These are phyloP conservation scores for Globia sparganii DNA, from an alignment of 2,888 invertebrate genomes.

Conservation along the genomic window DNA sequence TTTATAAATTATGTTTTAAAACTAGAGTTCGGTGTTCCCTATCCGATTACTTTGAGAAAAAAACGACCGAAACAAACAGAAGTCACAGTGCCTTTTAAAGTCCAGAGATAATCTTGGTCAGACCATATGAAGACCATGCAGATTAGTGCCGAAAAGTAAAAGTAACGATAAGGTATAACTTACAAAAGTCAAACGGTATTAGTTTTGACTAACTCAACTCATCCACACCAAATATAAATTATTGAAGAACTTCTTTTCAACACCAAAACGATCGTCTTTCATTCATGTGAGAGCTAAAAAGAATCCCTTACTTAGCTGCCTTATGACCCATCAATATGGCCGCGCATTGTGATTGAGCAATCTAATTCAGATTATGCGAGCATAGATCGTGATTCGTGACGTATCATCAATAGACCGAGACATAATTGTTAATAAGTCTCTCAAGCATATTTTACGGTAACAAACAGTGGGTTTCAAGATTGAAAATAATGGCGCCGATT, in stretches of 20 bases:
- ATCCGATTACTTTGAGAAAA: neutral
- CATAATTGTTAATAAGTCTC: slow-evolving; percentile 5
- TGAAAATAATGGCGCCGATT: no score
- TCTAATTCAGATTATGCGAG: slow-evolving; percentile 18
- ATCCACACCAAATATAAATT: neutral
- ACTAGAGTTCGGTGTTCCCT: neutral
- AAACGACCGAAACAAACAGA: neutral
- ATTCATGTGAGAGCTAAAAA: neutral
- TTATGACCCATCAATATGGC: neutral
- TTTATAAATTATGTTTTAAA: neutral
- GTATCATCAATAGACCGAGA: slow-evolving; percentile 15
- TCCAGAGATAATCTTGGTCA: neutral
- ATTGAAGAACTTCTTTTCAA: neutral
- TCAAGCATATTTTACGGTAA: neutral
- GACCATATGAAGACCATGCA: neutral
- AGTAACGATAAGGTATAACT: neutral
- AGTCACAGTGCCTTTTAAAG: neutral
- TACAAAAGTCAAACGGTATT: neutral
- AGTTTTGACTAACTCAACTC: neutral
- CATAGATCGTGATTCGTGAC: slow-evolving; percentile 22
- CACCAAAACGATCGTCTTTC: neutral
- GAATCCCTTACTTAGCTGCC: neutral
- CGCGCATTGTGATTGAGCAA: neutral
- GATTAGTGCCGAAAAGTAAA: neutral
- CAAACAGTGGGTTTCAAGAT: no score